Conservation (phyloP, 53 echinoderm and acorn worm species). For the Zoroaster sp. region DNA sequence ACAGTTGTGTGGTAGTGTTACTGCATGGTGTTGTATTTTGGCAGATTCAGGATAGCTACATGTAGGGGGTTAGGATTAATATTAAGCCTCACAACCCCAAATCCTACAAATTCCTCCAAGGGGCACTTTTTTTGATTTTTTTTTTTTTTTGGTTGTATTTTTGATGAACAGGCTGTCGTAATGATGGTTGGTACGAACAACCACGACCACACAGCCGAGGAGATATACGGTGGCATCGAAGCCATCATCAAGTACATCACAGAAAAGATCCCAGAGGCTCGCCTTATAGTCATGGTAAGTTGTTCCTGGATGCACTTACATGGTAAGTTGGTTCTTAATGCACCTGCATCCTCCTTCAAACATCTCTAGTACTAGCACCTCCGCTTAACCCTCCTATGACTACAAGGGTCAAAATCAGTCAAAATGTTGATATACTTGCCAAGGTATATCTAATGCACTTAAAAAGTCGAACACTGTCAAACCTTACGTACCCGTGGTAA, state of each 20-base stretch:
- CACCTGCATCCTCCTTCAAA: not conserved
- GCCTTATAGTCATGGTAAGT: slow-evolving; percentile 82
- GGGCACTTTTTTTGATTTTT: not conserved
- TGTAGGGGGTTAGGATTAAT: too few species aligned
- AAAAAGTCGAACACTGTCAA: too few species aligned
- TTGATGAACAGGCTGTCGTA: slow-evolving; percentile 70
- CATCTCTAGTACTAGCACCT: not conserved
- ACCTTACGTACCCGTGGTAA: too few species aligned
- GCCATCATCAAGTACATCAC: slow-evolving; percentile 76
- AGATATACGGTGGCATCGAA: slow-evolving; percentile 78
- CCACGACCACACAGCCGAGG: slow-evolving; percentile 84
- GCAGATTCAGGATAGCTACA: too few species aligned
- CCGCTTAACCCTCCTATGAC: not conserved
- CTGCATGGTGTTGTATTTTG: too few species aligned
- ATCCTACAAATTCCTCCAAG: too few species aligned
- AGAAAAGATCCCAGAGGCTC: slow-evolving; percentile 72
- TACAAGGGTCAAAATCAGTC: not conserved
- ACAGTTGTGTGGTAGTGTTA: too few species aligned
- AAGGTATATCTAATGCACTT: not conserved
- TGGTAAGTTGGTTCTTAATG: not conserved
- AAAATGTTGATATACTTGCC: not conserved
- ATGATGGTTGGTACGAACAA: slow-evolving; percentile 93
- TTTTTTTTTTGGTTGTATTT: not conserved
- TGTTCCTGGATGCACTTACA: not conserved
- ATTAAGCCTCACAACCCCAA: too few species aligned